phyloP scores from a whole-genome alignment of 2,113 vertebrate genomes.

The Hippocampus zosterae region DNA sequence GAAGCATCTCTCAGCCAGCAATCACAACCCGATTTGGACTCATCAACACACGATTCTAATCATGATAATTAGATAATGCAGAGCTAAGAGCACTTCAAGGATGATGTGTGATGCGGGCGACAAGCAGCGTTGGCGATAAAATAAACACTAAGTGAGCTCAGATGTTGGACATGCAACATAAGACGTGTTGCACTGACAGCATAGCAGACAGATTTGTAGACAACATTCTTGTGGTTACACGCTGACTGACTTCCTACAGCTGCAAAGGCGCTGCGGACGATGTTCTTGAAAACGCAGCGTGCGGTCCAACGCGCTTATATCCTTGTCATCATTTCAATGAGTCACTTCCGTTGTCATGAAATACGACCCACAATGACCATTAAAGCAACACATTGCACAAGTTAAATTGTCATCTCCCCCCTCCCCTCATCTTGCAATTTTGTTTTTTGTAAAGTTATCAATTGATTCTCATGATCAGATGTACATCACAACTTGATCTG shows the following conservation, averaged over 20 bases:
- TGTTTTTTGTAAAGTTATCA: background rate
- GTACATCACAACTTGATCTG: background rate
- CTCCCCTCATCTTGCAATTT: background rate
- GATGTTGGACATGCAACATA: conserved; percentile 38
- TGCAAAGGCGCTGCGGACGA: conserved; percentile 30
- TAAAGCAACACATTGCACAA: background rate
- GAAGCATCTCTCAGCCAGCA: conserved; percentile 8
- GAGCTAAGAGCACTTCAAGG: conserved; percentile 2
- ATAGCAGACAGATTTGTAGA: conserved; percentile 59
- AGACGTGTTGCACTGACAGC: conserved; percentile 49
- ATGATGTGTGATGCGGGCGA: conserved; percentile 30
- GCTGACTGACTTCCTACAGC: conserved; percentile 70
- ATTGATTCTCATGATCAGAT: background rate
- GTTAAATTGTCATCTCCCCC: background rate
- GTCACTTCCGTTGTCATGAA: background rate
- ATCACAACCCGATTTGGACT: conserved; percentile 7
- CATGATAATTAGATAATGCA: conserved; percentile 12
- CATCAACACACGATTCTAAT: conserved; percentile 20
- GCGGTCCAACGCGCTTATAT: background rate
- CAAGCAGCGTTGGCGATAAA: conserved; percentile 27
- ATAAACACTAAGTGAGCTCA: conserved; percentile 33
- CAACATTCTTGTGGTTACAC: conserved; percentile 47
- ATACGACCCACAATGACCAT: background rate
- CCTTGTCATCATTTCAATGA: background rate
- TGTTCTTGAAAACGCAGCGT: background rate